phyloP scores from a whole-genome alignment of 2,113 vertebrate species.

The Hippocampus mohnikei region DNA sequence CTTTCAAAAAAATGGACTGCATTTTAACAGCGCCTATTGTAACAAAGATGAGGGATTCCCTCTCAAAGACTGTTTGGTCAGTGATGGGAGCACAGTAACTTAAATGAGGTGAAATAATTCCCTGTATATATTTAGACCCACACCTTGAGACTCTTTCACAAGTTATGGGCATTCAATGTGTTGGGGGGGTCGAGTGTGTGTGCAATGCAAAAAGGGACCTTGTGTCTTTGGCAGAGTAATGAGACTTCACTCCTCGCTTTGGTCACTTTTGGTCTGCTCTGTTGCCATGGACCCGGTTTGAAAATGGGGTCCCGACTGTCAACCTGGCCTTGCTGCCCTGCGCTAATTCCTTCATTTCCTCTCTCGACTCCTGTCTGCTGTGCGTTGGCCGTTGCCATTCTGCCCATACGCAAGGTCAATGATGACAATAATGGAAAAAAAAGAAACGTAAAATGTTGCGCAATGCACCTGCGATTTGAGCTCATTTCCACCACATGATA shows the following conservation, averaged over 20 bases:
- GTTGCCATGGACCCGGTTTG: background rate
- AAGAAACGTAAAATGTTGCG: background rate
- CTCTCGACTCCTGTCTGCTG: background rate
- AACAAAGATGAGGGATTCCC: background rate
- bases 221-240: slow-evolving; percentile 11
- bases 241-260: background rate
- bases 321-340: background rate
- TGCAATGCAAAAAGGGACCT: slow-evolving; percentile 34
- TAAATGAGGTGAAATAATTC: background rate
- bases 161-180: slow-evolving; percentile 17
- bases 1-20: background rate
- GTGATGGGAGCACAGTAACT: background rate
- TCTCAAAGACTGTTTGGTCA: background rate
- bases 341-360: background rate
- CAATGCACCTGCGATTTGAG: background rate
- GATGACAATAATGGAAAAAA: background rate
- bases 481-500: background rate
- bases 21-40: background rate
- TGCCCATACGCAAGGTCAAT: background rate
- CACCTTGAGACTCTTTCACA: too few species aligned
- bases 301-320: background rate
- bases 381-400: background rate
- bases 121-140: too few species aligned
- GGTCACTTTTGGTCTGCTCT: background rate
- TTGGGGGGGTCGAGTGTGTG: slow-evolving; percentile 9